Percentiles rank a stretch among this genome's conserved stretches.
These are phyloP conservation scores for Clepsis dumicolana DNA, from an alignment of 2,888 invertebrate species.

Conservation along the genomic window DNA sequence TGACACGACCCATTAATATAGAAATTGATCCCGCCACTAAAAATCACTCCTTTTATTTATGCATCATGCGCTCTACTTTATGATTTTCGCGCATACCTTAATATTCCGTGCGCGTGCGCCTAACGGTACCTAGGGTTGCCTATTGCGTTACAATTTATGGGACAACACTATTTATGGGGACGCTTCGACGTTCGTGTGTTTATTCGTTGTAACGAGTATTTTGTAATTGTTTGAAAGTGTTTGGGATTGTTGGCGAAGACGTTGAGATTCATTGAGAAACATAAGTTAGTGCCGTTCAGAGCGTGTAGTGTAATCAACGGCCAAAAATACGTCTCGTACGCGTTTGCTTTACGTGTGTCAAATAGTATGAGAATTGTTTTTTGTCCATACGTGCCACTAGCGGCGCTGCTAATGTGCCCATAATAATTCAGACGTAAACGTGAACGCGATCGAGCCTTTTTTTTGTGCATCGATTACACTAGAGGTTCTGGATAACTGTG, in stretches of 20 bases:
- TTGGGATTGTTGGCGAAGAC: slow-evolving; percentile 7
- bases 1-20: not conserved
- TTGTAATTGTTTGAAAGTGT: slow-evolving; percentile 43
- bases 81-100: slow-evolving; percentile 35
- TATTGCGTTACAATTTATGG: slow-evolving; percentile 59
- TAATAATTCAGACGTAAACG: too few relatives aligned
- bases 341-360: too few relatives aligned
- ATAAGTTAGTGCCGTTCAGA: too few relatives aligned
- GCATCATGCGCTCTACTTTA: slow-evolving; percentile 8
- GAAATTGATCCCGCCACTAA: not conserved
- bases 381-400: too few relatives aligned
- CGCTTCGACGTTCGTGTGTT: slow-evolving; percentile 44
- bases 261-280: not conserved
- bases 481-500: too few relatives aligned
- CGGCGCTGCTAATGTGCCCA: too few relatives aligned
- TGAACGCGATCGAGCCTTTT: too few relatives aligned
- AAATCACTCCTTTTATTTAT: slow-evolving; percentile 6
- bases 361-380: too few relatives aligned
- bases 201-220: slow-evolving; percentile 43
- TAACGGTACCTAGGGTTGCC: slow-evolving; percentile 55
- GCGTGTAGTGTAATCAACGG: too few relatives aligned
- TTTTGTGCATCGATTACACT: too few relatives aligned
- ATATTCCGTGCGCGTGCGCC: slow-evolving; percentile 40
- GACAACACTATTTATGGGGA: slow-evolving; percentile 58
- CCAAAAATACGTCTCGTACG: too few relatives aligned